These are phyloP conservation scores for Squalus acanthias DNA, from an alignment of 2,797 vertebrate genomes.

Conservation along the genomic window DNA sequence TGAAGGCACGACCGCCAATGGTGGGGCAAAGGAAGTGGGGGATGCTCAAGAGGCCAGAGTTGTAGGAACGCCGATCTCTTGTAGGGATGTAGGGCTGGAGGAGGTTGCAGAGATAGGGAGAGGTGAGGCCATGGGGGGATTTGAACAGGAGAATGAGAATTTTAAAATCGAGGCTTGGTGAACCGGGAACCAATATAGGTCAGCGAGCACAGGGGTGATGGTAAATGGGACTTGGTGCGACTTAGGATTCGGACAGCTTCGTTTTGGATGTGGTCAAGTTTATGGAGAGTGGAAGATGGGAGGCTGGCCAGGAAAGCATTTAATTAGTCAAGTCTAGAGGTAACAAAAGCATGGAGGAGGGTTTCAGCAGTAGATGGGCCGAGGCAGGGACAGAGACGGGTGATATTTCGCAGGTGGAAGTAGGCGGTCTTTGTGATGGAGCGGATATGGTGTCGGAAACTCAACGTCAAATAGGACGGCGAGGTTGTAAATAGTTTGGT, in stretches of 20 bases:
- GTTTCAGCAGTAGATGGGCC: not conserved
- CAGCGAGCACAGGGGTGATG: not conserved
- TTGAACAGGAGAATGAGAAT: not conserved
- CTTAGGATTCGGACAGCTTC: not conserved
- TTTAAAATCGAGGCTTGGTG: not conserved
- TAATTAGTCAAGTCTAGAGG: not conserved
- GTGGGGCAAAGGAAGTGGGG: too few species aligned
- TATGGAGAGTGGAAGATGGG: not conserved
- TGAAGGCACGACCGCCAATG: too few species aligned
- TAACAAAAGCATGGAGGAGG: not conserved
- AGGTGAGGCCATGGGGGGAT: not conserved
- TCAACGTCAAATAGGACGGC: not conserved
- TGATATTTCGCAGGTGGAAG: not conserved
- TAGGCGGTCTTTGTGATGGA: not conserved
- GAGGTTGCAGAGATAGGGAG: too few species aligned
- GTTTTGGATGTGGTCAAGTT: not conserved
- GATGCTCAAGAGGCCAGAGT: too few species aligned
- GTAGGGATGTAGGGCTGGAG: too few species aligned
- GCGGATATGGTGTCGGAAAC: not conserved
- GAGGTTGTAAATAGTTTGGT: not conserved
- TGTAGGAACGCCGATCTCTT: too few species aligned
- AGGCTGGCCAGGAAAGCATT: not conserved
- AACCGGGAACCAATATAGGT: not conserved
- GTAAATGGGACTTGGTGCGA: not conserved
- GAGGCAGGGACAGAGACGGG: not conserved